A percentile compares a stretch with the other conserved stretches of the same genome.
Conservation (phyloP, 2,888 invertebrate genomes). For the Hydroisotoma schaefferi region DNA sequence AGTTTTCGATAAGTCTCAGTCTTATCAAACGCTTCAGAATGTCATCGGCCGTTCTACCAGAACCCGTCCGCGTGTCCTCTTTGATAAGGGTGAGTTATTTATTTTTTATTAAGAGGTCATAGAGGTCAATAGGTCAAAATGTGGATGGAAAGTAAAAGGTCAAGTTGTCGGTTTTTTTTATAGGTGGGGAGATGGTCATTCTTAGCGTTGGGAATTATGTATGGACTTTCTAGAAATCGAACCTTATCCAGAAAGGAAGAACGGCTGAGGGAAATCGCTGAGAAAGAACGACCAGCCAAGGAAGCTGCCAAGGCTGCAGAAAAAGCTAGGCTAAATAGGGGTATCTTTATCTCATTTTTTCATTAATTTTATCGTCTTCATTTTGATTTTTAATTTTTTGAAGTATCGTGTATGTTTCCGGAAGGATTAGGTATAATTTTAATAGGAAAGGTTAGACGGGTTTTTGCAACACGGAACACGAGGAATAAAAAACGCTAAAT, state of each 20-base stretch:
- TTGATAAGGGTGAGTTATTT: slow-evolving; percentile 42
- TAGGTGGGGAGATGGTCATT: slow-evolving; percentile 80
- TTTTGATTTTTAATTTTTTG: too few species aligned
- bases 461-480: too few species aligned
- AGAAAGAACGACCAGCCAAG: slow-evolving; percentile 49
- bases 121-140: too few species aligned
- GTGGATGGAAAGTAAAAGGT: too few species aligned
- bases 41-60: slow-evolving; percentile 37
- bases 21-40: slow-evolving; percentile 15
- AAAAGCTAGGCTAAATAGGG: slow-evolving; percentile 62
- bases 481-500: too few species aligned
- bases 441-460: too few species aligned
- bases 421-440: too few species aligned
- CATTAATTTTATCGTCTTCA: too few species aligned
- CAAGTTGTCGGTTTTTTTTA: neutral
- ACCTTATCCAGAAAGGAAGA: slow-evolving; percentile 49
- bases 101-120: too few species aligned
- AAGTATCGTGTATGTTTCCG: too few species aligned
- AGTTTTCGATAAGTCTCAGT: too few species aligned
- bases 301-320: slow-evolving; percentile 66
- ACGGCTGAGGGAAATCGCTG: slow-evolving; percentile 48
- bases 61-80: slow-evolving; percentile 42
- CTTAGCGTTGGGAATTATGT: slow-evolving; percentile 67
- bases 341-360: slow-evolving; percentile 51
- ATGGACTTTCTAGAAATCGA: slow-evolving; percentile 62